Conservation (phyloP, 1,140 invertebrate species). For the Apis cerana region DNA sequence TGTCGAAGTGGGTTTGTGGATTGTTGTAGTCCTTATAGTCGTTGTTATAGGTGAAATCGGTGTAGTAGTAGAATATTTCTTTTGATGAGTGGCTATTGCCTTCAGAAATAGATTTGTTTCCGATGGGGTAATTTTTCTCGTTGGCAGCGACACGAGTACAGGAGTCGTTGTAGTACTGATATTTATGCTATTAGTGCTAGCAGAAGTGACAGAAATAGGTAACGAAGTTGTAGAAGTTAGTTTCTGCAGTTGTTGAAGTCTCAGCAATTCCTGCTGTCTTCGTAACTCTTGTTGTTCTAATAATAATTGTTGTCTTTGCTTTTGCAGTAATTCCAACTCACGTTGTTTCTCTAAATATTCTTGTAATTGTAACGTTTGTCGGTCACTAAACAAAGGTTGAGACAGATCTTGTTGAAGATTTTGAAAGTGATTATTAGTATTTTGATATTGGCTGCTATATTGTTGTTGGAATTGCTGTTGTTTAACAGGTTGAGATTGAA, state of each 20-base stretch:
- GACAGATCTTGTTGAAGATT: constrained; percentile 78
- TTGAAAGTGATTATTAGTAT: constrained; percentile 66
- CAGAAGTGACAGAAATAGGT: constrained; percentile 63
- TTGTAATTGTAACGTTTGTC: constrained; percentile 80
- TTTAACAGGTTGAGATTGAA: constrained; percentile 62
- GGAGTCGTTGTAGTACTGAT: constrained; percentile 61
- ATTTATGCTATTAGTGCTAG: constrained; percentile 10
- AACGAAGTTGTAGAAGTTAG: constrained; percentile 73
- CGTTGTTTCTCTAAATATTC: constrained; percentile 85
- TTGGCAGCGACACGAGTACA: constrained; percentile 70
- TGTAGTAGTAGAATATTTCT: constrained; percentile 73
- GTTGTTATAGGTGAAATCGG: constrained; percentile 57
- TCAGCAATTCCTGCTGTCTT: constrained; percentile 78
- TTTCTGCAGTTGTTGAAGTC: constrained; percentile 75
- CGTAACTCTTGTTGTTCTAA: constrained; percentile 76
- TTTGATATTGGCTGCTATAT: constrained; percentile 66
- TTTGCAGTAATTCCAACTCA: constrained; percentile 81
- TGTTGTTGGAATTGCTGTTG: constrained; percentile 76
- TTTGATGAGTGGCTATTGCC: constrained; percentile 78
- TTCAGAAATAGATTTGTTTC: constrained; percentile 78
- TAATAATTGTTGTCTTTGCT: constrained; percentile 76
- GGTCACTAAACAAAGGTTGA: constrained; percentile 80
- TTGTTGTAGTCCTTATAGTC: constrained; percentile 13
- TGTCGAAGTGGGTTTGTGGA: constrained; percentile 19
- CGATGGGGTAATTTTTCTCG: constrained; percentile 74